phyloP scores from a whole-genome alignment of 2,113 vertebrate species.

The Ameiurus melas region DNA sequence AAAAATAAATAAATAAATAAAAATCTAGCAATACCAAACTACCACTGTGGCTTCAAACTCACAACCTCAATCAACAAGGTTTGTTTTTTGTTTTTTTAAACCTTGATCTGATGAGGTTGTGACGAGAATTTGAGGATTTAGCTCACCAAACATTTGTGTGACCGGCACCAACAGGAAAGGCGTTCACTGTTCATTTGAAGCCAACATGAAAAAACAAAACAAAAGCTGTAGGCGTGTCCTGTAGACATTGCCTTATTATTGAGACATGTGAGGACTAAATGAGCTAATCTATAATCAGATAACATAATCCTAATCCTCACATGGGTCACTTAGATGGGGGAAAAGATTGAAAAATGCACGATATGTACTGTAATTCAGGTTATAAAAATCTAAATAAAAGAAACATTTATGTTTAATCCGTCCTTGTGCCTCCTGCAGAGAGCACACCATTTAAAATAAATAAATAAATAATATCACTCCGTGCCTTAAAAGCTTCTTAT shows the following conservation, averaged over 20 bases:
- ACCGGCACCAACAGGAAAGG: background rate
- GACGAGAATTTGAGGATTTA: background rate
- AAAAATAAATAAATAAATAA: too few relatives aligned
- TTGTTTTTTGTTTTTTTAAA: background rate
- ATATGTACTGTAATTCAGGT: background rate
- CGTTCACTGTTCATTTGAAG: background rate
- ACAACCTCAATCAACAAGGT: background rate
- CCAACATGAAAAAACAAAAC: background rate
- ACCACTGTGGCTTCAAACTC: too few relatives aligned
- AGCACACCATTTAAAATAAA: background rate
- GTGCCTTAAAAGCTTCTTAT: background rate
- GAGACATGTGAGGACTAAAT: background rate
- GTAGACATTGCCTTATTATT: background rate
- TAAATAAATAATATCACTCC: too few relatives aligned
- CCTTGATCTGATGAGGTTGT: background rate
- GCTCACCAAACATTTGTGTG: background rate
- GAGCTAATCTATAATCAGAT: background rate
- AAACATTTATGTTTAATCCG: background rate
- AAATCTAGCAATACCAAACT: too few relatives aligned
- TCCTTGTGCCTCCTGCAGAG: background rate
- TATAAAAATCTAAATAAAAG: background rate
- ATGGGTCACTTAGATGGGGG: background rate
- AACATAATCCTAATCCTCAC: background rate
- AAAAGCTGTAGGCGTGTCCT: background rate
- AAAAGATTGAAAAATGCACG: background rate